Conservation (phyloP, 2,797 vertebrate species). For the Strix occidentalis region DNA sequence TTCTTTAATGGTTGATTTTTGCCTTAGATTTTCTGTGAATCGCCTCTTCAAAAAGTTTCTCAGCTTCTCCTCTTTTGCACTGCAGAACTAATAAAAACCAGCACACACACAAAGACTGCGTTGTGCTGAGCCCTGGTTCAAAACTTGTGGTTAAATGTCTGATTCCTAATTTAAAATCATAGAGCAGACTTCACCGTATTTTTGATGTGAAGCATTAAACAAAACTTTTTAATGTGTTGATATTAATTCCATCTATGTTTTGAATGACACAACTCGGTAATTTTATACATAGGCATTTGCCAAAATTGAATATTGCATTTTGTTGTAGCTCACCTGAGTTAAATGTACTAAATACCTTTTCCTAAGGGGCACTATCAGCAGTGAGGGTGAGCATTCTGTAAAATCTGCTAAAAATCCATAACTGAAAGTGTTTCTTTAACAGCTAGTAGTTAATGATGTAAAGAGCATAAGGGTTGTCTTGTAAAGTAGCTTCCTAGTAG, state of each 20-base stretch:
- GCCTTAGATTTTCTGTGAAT: slow-evolving; percentile 8
- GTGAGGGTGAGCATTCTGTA: not conserved
- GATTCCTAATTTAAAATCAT: not conserved
- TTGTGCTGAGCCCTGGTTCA: not conserved
- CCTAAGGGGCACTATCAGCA: not conserved
- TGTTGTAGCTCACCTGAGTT: not conserved
- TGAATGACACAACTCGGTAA: not conserved
- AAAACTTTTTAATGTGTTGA: not conserved
- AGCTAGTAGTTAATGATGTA: not conserved
- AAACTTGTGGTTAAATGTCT: not conserved
- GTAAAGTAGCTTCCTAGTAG: not conserved
- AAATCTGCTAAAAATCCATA: not conserved
- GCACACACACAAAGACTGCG: not conserved
- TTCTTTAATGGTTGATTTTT: not conserved
- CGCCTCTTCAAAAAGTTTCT: not conserved
- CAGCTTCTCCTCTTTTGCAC: not conserved
- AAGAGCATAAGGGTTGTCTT: not conserved
- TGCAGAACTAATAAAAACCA: not conserved
- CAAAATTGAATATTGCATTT: not conserved
- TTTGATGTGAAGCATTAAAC: not conserved
- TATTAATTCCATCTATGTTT: not conserved
- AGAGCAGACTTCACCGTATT: not conserved
- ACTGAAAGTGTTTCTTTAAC: not conserved
- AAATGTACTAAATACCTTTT: not conserved
- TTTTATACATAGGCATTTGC: not conserved